Conservation (phyloP, 2,888 invertebrate species). For the Clistopyga incitator region DNA sequence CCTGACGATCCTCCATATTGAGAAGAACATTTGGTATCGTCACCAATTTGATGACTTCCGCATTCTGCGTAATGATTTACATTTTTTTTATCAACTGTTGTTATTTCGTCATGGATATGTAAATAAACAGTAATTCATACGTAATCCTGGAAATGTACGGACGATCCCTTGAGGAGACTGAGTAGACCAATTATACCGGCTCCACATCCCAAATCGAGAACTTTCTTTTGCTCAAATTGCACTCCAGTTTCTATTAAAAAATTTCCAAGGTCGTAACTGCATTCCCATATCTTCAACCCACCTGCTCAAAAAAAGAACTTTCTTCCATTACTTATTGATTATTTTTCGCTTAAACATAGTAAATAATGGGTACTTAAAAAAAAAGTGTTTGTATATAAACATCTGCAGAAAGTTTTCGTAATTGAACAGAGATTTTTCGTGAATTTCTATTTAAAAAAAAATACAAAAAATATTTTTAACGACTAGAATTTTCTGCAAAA, state of each 20-base stretch:
- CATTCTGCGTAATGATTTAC: constrained; percentile 88
- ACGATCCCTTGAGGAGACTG: constrained; percentile 87
- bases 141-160: constrained; percentile 96
- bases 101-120: neutral
- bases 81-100: neutral
- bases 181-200: constrained; percentile 95
- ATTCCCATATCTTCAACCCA: constrained; percentile 98
- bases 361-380: too few relatives aligned
- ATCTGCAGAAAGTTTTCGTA: too few relatives aligned
- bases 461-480: too few relatives aligned
- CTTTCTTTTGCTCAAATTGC: constrained; percentile 85
- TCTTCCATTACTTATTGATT: constrained; percentile 9
- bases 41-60: constrained; percentile 91
- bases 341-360: neutral
- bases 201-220: constrained; percentile 97
- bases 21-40: constrained; percentile 93
- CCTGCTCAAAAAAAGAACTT: constrained; percentile 85
- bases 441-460: too few relatives aligned
- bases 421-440: too few relatives aligned
- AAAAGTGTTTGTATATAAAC: too few relatives aligned
- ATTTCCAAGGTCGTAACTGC: constrained; percentile 91
- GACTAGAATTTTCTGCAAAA: too few relatives aligned
- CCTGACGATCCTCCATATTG: constrained; percentile 86
- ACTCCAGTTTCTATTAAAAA: constrained; percentile 86
- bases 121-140: constrained; percentile 86